A percentile compares a stretch with the other conserved stretches of the same genome.
Conservation (phyloP, 2,113 vertebrate genomes). For the Hylia prasina region DNA sequence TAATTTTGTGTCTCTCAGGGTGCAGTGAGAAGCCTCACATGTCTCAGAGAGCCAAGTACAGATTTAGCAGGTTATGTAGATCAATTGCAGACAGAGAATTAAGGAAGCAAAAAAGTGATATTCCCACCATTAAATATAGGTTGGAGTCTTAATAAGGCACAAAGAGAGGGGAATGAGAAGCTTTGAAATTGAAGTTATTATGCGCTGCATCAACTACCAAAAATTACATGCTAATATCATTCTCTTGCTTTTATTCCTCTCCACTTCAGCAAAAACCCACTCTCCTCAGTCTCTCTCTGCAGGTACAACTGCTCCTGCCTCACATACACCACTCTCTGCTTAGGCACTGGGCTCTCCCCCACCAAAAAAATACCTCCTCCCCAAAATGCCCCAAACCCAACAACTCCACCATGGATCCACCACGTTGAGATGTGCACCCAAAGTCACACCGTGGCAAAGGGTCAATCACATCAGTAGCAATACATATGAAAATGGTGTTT, state of each 20-base stretch:
- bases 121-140: not conserved
- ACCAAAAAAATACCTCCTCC: not conserved
- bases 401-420: not conserved
- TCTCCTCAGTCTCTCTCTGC: not conserved
- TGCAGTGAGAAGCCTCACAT: not conserved
- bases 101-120: not conserved
- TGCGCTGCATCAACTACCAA: not conserved
- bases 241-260: not conserved
- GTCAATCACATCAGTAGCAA: not conserved
- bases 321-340: not conserved
- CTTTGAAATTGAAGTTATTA: slow-evolving; percentile 25
- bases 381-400: not conserved
- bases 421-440: not conserved
- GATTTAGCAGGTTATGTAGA: not conserved
- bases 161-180: slow-evolving; percentile 1
- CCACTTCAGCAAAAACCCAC: not conserved
- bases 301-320: not conserved
- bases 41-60: not conserved
- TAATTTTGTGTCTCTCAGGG: not conserved
- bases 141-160: slow-evolving; percentile 2
- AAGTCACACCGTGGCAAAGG: not conserved
- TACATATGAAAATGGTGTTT: not conserved
- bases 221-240: not conserved
- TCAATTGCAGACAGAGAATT: not conserved
- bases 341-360: not conserved